Conservation (phyloP, 2,888 invertebrate genomes). For the Apoderus coryli region DNA sequence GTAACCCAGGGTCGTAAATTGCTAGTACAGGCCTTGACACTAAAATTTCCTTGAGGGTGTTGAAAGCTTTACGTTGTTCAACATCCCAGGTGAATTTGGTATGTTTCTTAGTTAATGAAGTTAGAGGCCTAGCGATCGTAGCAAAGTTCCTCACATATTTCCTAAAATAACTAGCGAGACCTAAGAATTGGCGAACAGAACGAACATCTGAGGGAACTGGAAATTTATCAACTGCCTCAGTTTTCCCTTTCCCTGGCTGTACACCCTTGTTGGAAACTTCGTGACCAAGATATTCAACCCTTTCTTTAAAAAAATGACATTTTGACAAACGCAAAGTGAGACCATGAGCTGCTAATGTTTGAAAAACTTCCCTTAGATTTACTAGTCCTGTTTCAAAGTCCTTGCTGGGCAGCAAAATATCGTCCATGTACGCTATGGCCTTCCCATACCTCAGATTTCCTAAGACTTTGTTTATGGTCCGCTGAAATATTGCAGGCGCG, state of each 20-base stretch:
- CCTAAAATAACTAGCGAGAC: slow-evolving; percentile 17
- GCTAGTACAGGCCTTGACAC: slow-evolving; percentile 7
- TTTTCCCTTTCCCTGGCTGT: slow-evolving; percentile 12
- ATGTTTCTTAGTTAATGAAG: slow-evolving; percentile 5
- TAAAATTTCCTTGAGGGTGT: slow-evolving; percentile 9
- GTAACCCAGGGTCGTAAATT: slow-evolving; percentile 7
- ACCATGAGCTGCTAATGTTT: slow-evolving; percentile 15
- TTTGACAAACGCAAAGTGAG: slow-evolving; percentile 11
- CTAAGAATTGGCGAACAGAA: slow-evolving; percentile 17
- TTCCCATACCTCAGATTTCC: slow-evolving; percentile 9
- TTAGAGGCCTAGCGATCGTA: too few relatives aligned
- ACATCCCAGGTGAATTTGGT: slow-evolving; percentile 12
- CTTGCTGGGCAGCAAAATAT: slow-evolving; percentile 12
- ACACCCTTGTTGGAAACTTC: slow-evolving; percentile 11
- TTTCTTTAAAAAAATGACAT: slow-evolving; percentile 11
- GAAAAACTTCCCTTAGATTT: slow-evolving; percentile 7
- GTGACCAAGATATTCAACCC: slow-evolving; percentile 12
- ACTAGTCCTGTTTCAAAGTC: slow-evolving; percentile 9
- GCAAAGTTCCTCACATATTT: too few relatives aligned
- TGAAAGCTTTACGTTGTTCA: too few relatives aligned
- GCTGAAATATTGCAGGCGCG: too few relatives aligned
- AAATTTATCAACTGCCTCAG: slow-evolving; percentile 20
- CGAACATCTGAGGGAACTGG: slow-evolving; percentile 18
- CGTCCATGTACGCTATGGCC: slow-evolving; percentile 14
- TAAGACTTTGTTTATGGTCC: slow-evolving; percentile 9